These are phyloP conservation scores for Strigops habroptila DNA, from an alignment of 2,113 vertebrate species.

Conservation along the genomic window DNA sequence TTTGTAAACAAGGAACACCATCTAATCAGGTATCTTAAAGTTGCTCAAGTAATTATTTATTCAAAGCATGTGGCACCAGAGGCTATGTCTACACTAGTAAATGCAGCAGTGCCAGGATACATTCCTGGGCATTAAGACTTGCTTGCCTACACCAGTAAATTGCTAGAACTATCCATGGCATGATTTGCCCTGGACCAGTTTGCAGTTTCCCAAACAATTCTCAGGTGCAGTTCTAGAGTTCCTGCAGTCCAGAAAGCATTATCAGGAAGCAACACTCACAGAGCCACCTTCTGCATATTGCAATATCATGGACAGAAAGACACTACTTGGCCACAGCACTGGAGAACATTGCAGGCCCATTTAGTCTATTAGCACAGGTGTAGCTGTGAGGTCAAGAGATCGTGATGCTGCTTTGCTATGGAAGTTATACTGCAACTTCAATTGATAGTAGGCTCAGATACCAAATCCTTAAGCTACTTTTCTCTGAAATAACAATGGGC, in stretches of 20 bases:
- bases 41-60: not conserved
- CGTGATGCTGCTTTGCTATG: not conserved
- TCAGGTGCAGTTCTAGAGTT: not conserved
- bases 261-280: accelerated
- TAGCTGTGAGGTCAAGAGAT: not conserved
- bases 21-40: not conserved
- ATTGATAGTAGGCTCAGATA: not conserved
- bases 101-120: not conserved
- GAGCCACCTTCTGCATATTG: not conserved
- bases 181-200: not conserved
- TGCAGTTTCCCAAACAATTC: not conserved
- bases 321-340: not conserved
- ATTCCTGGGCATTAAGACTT: not conserved
- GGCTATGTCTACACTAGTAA: not conserved
- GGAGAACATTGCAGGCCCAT: not conserved
- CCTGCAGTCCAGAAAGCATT: not conserved
- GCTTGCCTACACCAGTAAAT: not conserved
- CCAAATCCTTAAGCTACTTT: not conserved
- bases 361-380: not conserved
- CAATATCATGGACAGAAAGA: not conserved
- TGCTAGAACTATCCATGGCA: not conserved
- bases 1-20: not conserved
- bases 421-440: not conserved
- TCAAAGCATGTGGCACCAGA: not conserved
- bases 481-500: not conserved